These are phyloP conservation scores for Caenorhabditis parvicauda DNA, from an alignment of 2,888 invertebrate genomes.

Conservation along the genomic window DNA sequence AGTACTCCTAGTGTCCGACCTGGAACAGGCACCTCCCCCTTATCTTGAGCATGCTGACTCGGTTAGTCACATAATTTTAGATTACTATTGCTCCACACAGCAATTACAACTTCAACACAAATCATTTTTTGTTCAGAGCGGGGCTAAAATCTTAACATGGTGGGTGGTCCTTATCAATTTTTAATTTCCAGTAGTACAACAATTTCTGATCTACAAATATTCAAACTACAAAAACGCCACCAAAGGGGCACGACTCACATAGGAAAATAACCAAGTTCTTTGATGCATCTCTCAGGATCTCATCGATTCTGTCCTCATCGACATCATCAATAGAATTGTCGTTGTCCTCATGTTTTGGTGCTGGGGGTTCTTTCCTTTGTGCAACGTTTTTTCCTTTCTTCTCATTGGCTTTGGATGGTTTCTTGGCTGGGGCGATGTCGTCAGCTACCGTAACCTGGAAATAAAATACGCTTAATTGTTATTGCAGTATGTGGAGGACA, in stretches of 20 bases:
- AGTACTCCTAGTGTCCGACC: too few species aligned
- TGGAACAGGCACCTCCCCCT: too few species aligned
- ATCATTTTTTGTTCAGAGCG: background rate
- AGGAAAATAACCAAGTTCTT: constrained; percentile 92
- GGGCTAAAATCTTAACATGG: too few species aligned
- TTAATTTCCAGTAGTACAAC: background rate
- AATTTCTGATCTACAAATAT: background rate
- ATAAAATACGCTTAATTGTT: background rate
- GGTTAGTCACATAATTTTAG: background rate
- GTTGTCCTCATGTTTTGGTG: constrained; percentile 29
- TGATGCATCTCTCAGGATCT: constrained; percentile 88
- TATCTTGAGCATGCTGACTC: too few species aligned
- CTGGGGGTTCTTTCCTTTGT: constrained; percentile 9
- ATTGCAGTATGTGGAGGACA: too few species aligned
- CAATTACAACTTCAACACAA: too few species aligned
- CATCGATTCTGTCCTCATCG: constrained; percentile 91
- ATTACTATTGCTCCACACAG: background rate
- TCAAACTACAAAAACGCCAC: background rate
- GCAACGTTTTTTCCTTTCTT: background rate
- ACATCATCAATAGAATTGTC: constrained; percentile 71
- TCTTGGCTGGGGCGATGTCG: constrained; percentile 14
- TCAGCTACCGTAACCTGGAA: constrained; percentile 22
- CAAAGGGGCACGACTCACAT: constrained; percentile 81
- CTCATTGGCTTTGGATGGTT: constrained; percentile 5
- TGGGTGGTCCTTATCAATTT: background rate